phyloP scores from a whole-genome alignment of 2,797 vertebrate species.

The Bradypus variegatus region DNA sequence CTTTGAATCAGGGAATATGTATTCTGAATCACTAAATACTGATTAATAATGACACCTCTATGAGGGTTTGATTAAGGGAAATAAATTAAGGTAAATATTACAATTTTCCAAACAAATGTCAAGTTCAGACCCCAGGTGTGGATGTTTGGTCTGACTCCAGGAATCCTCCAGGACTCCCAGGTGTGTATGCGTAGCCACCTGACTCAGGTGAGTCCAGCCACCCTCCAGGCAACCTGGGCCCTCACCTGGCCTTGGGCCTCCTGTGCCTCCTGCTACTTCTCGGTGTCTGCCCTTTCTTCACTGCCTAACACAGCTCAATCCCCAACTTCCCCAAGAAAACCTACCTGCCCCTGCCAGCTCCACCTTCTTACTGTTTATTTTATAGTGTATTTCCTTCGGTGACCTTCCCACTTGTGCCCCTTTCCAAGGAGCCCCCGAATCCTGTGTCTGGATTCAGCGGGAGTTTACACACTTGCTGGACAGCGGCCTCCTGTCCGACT shows the following conservation, averaged over 20 bases:
- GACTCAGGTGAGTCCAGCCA: not conserved
- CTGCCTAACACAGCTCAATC: not conserved
- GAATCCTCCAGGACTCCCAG: not conserved
- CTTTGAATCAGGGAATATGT: not conserved
- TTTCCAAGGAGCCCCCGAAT: not conserved
- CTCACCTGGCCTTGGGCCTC: not conserved
- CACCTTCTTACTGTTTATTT: not conserved
- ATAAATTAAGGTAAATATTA: not conserved
- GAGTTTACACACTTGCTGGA: not conserved
- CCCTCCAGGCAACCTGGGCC: not conserved
- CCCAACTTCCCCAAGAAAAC: not conserved
- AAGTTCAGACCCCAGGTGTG: not conserved
- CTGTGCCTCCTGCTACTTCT: not conserved
- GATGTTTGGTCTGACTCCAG: too few relatives aligned
- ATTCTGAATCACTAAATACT: not conserved
- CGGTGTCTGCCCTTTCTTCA: not conserved
- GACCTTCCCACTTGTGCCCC: not conserved
- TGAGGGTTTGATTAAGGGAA: not conserved
- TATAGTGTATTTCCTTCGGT: not conserved
- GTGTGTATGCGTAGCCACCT: too few relatives aligned
- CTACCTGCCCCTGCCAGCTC: too few relatives aligned
- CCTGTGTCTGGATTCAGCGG: not conserved
- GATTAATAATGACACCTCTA: not conserved
- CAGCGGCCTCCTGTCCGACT: not conserved
- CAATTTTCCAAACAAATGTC: not conserved